Percentiles rank a stretch among this genome's conserved stretches.
phyloP scores from a whole-genome alignment of 1,140 invertebrate species.

The Antheraea mylitta region DNA sequence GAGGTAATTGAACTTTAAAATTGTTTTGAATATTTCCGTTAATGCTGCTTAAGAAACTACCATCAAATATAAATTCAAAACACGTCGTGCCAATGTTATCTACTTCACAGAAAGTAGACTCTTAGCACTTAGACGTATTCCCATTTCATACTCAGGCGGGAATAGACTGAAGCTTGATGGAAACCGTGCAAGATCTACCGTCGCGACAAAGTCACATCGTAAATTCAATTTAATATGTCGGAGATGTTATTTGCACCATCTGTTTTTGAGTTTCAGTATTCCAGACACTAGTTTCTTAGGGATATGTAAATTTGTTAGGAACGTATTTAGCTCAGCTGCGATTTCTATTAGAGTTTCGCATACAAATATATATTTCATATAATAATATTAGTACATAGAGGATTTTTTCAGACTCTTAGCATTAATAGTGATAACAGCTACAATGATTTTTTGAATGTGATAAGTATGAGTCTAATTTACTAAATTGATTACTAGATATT shows the following conservation, averaged over 20 bases:
- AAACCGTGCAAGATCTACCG: background rate
- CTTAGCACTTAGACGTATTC: slow-evolving; percentile 14
- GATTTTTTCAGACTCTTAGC: too few species aligned
- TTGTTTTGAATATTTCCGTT: too few species aligned
- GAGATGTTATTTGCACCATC: slow-evolving; percentile 7
- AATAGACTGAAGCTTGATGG: slow-evolving; percentile 8
- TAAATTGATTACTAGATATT: too few species aligned
- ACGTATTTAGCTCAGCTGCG: too few species aligned
- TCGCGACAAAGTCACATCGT: slow-evolving; percentile 12
- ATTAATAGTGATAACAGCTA: too few species aligned
- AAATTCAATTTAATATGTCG: slow-evolving; percentile 13
- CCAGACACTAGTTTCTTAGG: background rate
- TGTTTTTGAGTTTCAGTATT: background rate
- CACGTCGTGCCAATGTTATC: slow-evolving; percentile 12
- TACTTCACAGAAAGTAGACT: slow-evolving; percentile 10
- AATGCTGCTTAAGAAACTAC: background rate
- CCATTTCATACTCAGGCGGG: slow-evolving; percentile 7
- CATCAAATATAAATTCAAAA: background rate
- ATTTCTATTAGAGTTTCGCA: too few species aligned
- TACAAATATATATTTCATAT: too few species aligned
- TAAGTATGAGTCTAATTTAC: too few species aligned
- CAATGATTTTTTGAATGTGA: too few species aligned
- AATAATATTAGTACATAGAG: too few species aligned
- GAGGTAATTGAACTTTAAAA: too few species aligned
- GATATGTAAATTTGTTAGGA: background rate